Evolutionary conservation across 2,888 invertebrate genomes (phyloP).

Genomic region (Onthophagus sagittarius): DNA sequence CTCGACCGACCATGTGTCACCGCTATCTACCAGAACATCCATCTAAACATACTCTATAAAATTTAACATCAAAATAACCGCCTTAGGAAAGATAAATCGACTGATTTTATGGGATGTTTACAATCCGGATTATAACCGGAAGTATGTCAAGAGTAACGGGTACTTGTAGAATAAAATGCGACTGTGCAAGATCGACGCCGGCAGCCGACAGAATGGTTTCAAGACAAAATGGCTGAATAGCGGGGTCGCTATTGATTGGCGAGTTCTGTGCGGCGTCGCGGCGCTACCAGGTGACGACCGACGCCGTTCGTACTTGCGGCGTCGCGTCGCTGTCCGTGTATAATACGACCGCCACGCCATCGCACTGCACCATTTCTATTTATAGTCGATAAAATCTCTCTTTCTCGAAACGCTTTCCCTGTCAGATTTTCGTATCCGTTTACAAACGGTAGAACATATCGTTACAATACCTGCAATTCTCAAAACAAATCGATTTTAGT

Average conservation of each 20-base stretch:
- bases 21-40: background rate
- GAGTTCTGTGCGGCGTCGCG: slow-evolving; percentile 44
- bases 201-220: slow-evolving; percentile 39
- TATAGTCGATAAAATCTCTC: slow-evolving; percentile 48
- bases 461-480: background rate
- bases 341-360: slow-evolving; percentile 14
- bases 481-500: background rate
- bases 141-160: background rate
- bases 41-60: background rate
- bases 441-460: background rate
- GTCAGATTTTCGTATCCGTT: background rate
- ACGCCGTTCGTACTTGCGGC: slow-evolving; percentile 20
- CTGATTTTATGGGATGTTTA: background rate
- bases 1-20: background rate
- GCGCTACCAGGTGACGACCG: slow-evolving; percentile 39
- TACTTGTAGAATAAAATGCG: background rate
- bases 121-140: background rate
- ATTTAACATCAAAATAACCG: too few relatives aligned
- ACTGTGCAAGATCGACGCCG: slow-evolving; percentile 21
- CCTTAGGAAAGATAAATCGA: background rate
- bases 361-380: slow-evolving; percentile 48
- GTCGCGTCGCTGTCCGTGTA: slow-evolving; percentile 19
- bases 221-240: slow-evolving; percentile 51
- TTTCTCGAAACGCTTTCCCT: slow-evolving; percentile 35
- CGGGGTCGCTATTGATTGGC: slow-evolving; percentile 47